These are phyloP conservation scores for Nannobrachium achirus DNA, from an alignment of 2,113 vertebrate genomes.

Conservation along the genomic window DNA sequence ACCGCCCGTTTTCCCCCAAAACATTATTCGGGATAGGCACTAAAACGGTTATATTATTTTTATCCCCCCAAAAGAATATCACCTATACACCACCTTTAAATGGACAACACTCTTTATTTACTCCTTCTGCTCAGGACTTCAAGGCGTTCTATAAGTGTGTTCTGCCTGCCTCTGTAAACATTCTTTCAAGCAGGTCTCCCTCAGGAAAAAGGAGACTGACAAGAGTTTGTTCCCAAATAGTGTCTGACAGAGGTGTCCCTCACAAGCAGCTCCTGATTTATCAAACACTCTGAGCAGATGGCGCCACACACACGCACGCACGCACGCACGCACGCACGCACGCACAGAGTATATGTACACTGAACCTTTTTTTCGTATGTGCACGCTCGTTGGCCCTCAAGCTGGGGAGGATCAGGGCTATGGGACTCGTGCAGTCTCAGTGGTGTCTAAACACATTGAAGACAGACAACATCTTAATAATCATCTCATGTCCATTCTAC, in stretches of 20 bases:
- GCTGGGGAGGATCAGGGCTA: conserved; percentile 69
- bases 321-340: conserved; percentile 1
- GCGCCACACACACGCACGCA: conserved; percentile 32
- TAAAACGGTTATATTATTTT: too few relatives aligned
- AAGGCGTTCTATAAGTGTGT: background rate
- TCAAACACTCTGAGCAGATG: conserved; percentile 71
- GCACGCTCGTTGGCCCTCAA: conserved; percentile 59
- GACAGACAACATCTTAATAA: conserved; percentile 80
- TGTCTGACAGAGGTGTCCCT: conserved; percentile 56
- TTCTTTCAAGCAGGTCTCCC: conserved; percentile 38
- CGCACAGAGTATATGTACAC: too few relatives aligned
- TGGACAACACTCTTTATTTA: too few relatives aligned
- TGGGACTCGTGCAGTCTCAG: conserved; percentile 64
- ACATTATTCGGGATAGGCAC: too few relatives aligned
- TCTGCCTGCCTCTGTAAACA: background rate
- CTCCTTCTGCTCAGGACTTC: too few relatives aligned
- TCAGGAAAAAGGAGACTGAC: conserved; percentile 27
- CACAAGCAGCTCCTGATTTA: conserved; percentile 57
- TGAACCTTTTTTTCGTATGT: too few relatives aligned
- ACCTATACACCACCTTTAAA: too few relatives aligned
- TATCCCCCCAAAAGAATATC: too few relatives aligned
- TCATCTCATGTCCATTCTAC: conserved; percentile 66
- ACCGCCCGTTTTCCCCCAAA: too few relatives aligned
- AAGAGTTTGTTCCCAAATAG: conserved; percentile 55
- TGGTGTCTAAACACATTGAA: conserved; percentile 67